These are phyloP conservation scores for Paralichthys olivaceus DNA, from an alignment of 2,113 vertebrate genomes.

Conservation along the genomic window DNA sequence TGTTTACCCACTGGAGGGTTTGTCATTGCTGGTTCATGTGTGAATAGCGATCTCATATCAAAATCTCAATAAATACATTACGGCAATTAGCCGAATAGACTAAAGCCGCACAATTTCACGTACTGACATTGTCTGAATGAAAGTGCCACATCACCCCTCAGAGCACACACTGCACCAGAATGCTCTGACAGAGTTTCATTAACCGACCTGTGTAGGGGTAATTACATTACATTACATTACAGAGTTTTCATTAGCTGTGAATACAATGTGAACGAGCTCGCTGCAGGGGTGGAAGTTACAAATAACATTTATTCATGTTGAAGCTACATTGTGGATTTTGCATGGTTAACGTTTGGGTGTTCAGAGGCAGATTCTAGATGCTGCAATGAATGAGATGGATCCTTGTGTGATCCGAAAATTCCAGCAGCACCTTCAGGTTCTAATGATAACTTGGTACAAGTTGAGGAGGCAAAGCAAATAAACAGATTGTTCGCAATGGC, in stretches of 20 bases:
- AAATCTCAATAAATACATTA: not conserved
- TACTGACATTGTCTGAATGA: not conserved
- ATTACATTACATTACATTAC: conserved; percentile 2
- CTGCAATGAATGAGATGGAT: too few relatives aligned
- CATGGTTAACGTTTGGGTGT: not conserved
- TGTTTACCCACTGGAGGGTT: not conserved
- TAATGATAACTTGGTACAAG: too few relatives aligned
- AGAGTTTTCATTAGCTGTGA: conserved; percentile 2
- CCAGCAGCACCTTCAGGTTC: too few relatives aligned
- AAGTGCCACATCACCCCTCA: not conserved
- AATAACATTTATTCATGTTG: not conserved
- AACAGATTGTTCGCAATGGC: not conserved
- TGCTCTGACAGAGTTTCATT: not conserved
- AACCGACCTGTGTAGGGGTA: not conserved
- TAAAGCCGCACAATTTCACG: not conserved
- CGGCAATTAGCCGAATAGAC: not conserved
- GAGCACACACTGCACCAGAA: not conserved
- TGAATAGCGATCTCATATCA: not conserved
- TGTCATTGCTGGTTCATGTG: not conserved
- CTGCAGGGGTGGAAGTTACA: not conserved
- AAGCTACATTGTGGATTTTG: not conserved
- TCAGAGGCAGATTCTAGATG: not conserved
- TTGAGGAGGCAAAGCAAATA: too few relatives aligned
- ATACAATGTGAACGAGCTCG: not conserved
- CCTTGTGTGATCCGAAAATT: too few relatives aligned